Base-by-base conservation (phyloP, 2,797 vertebrate genomes). In the Melanotaenia parkinsoni region DNA sequence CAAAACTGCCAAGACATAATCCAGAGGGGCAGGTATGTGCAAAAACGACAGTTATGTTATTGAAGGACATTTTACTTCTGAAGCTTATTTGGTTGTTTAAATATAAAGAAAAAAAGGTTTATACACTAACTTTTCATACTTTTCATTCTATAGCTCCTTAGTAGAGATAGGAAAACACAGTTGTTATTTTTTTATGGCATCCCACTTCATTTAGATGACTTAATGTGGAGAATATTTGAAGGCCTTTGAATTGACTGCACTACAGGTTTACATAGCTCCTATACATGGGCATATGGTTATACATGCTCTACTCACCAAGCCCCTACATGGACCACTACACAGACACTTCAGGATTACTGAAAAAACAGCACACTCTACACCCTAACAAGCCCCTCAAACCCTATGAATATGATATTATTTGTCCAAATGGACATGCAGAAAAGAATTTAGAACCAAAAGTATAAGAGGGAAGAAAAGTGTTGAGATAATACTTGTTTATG, bases 371-470 rank as follows among this genome's bases (percentile, higher is more conserved):
- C 5, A 26, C 30, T 62, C 18, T 14, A 58, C 16, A 38, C 26
- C 65, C 13, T 26, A 63, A 60, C 2, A 18, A 62, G 13, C n/a
- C 37, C 22, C 58, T 59, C 50, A n/a, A 50, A 47, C 33, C 53
- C 22, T 4, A 8, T 14, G 20, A 33, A 72, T 58, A 67, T 53
- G 3, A 66, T 50, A 50, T 50, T 71, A 58, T 71, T 79, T 64
- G 22, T 83, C 72, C 56, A 70, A 35, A 28, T 68, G 53, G 58
- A 69, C 47, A 50, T 3, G 53, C 35, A 77, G 78, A 63, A 70
- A 56, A 66, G 24, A 40, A 54, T 28, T 54, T 14, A 74, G 62
- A 61, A 59, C 26, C 50, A 51, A 51, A 67, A 63, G 33, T 14
- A 50, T 62, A 24, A 72, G 65, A 59, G 33, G 14, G 12, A 22